These are phyloP conservation scores for Lepidonotus clava DNA, from an alignment of 2,888 invertebrate species.

Conservation along the genomic window DNA sequence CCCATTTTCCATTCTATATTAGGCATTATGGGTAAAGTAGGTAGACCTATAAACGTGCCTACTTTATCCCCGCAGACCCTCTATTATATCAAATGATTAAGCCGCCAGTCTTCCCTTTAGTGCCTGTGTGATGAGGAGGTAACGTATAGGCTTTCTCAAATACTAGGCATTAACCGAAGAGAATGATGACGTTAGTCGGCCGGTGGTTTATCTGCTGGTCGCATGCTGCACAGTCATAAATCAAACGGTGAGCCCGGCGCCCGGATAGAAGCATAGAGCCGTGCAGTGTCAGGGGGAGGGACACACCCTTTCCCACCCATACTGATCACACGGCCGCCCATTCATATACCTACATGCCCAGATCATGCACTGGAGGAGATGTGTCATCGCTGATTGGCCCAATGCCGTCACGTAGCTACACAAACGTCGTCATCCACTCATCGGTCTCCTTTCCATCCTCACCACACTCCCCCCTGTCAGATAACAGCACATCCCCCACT, in stretches of 20 bases:
- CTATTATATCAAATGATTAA: neutral
- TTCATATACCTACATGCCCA: neutral
- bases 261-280: neutral
- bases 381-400: neutral
- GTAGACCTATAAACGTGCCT: neutral
- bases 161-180: neutral
- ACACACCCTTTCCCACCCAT: neutral
- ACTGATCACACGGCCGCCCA: neutral
- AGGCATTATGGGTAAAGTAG: too few relatives aligned
- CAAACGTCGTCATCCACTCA: neutral
- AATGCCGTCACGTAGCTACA: neutral
- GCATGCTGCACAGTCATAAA: neutral
- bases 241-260: neutral
- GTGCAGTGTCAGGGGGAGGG: neutral
- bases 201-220: neutral
- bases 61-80: neutral
- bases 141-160: conserved; percentile 2
- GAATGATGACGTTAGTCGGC: neutral
- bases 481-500: too few relatives aligned
- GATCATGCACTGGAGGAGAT: too few relatives aligned
- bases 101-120: neutral
- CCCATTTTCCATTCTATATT: too few relatives aligned
- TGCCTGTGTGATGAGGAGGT: neutral
- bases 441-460: too few relatives aligned
- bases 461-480: too few relatives aligned